Base-by-base conservation (phyloP, 2,797 vertebrate genomes). In the Heterohyrax brucei region DNA sequence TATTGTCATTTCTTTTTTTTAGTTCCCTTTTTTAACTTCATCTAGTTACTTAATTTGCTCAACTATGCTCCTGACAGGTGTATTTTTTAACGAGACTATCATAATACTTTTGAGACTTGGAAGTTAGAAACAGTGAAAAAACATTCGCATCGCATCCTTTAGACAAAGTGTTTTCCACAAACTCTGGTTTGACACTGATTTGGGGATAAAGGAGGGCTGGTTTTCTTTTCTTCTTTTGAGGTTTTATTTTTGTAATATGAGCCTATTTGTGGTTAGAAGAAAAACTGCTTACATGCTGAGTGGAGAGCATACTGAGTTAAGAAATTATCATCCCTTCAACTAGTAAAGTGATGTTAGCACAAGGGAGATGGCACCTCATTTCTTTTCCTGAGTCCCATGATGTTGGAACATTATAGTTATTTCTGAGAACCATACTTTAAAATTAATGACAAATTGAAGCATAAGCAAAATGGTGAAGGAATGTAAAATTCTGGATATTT, bases 391-490 rank as follows among this genome's bases (percentile, higher is more conserved):
- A 89, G 48, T 50, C 50, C 48, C 5, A 10, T 80, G 33, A 85
- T 73, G 2, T 64, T 81, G 81, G 53, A 64, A 75, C 89, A 56
- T 61, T 85, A 66, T 0, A 84, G 50, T 64, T 59, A 91, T 86
- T 91, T 70, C 26, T 77, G 62, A 64, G 66, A 92, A 10, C 64
- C 33, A 84, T 77, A 44, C 10, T 86, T 83, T 81, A 78, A 91
- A 89, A 95, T 86, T 77, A 83, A 94, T 95, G 95, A 87, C 28
- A 95, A 97, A 87, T 2, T 62, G 72, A 97, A 56, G 72, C 61
- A 75, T 91, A 93, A 79, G 10, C 46, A 89, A 62, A 22, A 66
- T 86, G 61, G n/a, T 85, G 24, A 96, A 88, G 28, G 56, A 93
- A 85, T 80, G 92, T 68, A 85, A 87, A 81, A 46, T 80, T 66